Evolutionary conservation across 2,113 vertebrate genomes (phyloP).

Genomic region (Dissostichus mawsoni): DNA sequence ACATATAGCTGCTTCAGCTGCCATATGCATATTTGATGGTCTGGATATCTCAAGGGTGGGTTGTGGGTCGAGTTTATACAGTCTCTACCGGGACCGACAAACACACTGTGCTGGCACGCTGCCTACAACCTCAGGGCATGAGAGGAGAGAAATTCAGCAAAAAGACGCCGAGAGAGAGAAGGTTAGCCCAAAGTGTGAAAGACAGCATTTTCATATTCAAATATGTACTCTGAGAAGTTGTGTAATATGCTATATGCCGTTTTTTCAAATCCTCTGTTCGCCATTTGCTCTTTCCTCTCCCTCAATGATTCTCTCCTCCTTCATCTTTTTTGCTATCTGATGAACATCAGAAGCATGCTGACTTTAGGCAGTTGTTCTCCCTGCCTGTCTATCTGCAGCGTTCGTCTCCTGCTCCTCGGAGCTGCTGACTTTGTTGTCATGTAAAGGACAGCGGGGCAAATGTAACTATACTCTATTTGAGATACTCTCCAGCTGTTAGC

Average conservation of each 20-base stretch:
- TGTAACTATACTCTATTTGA: conserved; percentile 42
- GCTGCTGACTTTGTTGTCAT: conserved; percentile 30
- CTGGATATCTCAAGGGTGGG: conserved; percentile 34
- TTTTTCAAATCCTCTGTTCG: conserved; percentile 21
- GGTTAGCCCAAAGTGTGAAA: conserved; percentile 16
- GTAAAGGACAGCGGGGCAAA: conserved; percentile 38
- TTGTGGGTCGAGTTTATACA: conserved; percentile 53
- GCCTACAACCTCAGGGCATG: conserved; percentile 37
- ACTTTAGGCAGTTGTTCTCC: conserved; percentile 12
- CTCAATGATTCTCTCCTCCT: conserved; percentile 26
- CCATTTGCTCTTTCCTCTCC: not conserved
- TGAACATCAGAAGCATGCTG: conserved; percentile 31
- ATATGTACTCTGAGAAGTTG: conserved; percentile 15
- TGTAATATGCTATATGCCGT: conserved; percentile 15
- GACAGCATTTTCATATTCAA: conserved; percentile 18
- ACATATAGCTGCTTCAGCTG: conserved; percentile 1
- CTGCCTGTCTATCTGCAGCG: not conserved
- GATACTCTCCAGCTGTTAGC: conserved; percentile 39
- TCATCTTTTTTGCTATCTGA: conserved; percentile 34
- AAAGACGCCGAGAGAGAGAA: conserved; percentile 15
- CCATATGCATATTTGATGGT: conserved; percentile 48
- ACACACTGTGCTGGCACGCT: conserved; percentile 40
- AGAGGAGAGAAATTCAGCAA: conserved; percentile 33
- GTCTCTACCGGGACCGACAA: not conserved
- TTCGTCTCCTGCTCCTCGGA: not conserved